Conservation (phyloP, 2,888 invertebrate genomes). For the Atethmia centrago region DNA sequence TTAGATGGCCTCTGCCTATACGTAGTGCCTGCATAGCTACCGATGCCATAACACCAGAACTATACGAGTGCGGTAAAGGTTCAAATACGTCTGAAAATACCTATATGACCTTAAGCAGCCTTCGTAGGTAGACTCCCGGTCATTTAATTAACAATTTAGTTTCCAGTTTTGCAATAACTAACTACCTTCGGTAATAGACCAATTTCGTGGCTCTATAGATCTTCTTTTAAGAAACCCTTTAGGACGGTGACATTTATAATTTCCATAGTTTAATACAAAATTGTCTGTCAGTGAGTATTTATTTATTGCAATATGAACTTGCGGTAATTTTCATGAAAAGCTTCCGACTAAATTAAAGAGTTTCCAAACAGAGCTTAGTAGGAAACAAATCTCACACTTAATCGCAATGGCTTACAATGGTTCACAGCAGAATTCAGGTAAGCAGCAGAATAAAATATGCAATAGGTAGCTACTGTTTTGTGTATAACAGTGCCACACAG, state of each 20-base stretch:
- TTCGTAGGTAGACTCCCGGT: not conserved
- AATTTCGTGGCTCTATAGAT: constrained; percentile 57
- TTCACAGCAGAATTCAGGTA: constrained; percentile 35
- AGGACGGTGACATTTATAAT: constrained; percentile 25
- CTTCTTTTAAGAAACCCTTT: constrained; percentile 9
- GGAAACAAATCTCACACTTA: not conserved
- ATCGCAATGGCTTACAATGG: constrained; percentile 25
- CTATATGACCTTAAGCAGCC: not conserved
- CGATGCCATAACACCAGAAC: not conserved
- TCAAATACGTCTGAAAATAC: not conserved
- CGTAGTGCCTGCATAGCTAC: not conserved
- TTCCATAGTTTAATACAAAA: constrained; percentile 43
- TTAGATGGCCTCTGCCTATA: not conserved
- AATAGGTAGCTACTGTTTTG: not conserved
- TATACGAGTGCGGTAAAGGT: not conserved
- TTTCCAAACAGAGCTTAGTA: constrained; percentile 12
- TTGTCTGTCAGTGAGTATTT: constrained; percentile 48
- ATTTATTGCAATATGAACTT: constrained; percentile 23
- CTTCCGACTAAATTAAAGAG: constrained; percentile 33
- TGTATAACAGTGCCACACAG: not conserved
- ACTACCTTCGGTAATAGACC: constrained; percentile 5
- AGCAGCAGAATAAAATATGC: not conserved
- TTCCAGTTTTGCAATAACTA: not conserved
- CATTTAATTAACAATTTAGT: not conserved
- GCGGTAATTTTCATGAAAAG: not conserved